Evolutionary conservation across 2,888 invertebrate species (phyloP).

Genomic region (Sepiola atlantica): DNA sequence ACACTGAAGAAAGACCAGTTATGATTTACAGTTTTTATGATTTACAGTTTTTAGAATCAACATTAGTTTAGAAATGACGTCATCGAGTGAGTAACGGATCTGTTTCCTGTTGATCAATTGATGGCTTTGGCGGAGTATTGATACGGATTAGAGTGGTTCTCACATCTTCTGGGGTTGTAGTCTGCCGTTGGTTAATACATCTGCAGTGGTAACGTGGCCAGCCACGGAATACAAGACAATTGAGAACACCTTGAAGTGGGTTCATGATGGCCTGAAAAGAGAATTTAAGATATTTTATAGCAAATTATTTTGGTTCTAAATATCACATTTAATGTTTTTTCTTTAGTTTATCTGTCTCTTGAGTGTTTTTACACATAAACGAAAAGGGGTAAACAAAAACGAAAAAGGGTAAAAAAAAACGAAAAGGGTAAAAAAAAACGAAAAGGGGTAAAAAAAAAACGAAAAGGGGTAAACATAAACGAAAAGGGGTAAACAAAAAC

Average conservation of each 20-base stretch:
- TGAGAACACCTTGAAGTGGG: constrained; percentile 41
- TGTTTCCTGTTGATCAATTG: neutral
- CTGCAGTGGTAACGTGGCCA: constrained; percentile 41
- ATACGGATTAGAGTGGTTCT: neutral
- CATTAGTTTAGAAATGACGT: neutral
- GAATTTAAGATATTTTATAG: neutral
- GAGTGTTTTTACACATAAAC: too few relatives aligned
- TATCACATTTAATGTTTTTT: too few relatives aligned
- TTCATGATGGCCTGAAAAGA: constrained; percentile 41
- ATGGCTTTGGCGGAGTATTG: neutral
- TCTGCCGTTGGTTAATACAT: neutral
- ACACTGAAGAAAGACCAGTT: neutral
- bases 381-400: too few relatives aligned
- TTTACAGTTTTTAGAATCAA: neutral
- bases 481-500: too few relatives aligned
- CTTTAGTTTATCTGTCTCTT: too few relatives aligned
- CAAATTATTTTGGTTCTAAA: too few relatives aligned
- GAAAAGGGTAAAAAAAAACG: too few relatives aligned
- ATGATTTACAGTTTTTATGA: neutral
- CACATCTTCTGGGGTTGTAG: neutral
- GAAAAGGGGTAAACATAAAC: too few relatives aligned
- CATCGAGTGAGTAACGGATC: neutral
- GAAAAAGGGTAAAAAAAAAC: too few relatives aligned
- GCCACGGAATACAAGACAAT: constrained; percentile 41
- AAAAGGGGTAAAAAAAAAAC: too few relatives aligned